phyloP scores from a whole-genome alignment of 2,113 vertebrate genomes.

The Notothenia rossii region DNA sequence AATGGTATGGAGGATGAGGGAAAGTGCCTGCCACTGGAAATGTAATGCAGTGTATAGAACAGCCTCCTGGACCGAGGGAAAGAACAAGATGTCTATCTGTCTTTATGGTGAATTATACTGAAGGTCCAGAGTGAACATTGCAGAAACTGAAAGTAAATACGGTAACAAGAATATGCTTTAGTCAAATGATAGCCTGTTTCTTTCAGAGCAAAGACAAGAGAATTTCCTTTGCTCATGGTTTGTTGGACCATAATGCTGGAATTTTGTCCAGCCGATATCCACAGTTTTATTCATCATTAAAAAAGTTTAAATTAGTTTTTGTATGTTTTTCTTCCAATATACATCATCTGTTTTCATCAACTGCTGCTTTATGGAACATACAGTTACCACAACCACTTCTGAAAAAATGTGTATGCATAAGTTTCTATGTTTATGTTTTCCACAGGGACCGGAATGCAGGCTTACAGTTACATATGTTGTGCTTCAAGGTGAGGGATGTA shows the following conservation, averaged over 20 bases:
- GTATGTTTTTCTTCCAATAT: background rate
- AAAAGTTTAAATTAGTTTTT: constrained; percentile 1
- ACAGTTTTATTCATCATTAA: background rate
- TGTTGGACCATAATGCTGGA: background rate
- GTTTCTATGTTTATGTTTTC: constrained; percentile 6
- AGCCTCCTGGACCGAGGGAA: constrained; percentile 34
- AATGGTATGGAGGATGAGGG: constrained; percentile 90
- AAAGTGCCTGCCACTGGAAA: constrained; percentile 88
- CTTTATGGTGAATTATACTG: constrained; percentile 55
- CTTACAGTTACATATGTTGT: constrained; percentile 9
- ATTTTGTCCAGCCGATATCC: background rate
- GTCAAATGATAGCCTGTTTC: background rate
- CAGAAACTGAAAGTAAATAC: constrained; percentile 37
- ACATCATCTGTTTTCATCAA: constrained; percentile 2
- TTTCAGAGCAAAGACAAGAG: background rate
- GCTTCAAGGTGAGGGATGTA: background rate
- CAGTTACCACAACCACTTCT: background rate
- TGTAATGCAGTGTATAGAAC: constrained; percentile 76
- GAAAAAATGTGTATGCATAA: constrained; percentile 19
- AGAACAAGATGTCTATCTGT: constrained; percentile 59
- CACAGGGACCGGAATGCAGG: constrained; percentile 5
- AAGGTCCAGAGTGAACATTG: constrained; percentile 16
- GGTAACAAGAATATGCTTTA: constrained; percentile 36
- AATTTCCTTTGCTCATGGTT: background rate
- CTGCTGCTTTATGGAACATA: background rate